Base-by-base conservation (phyloP, 2,888 invertebrate genomes). In the Meganola albula region DNA sequence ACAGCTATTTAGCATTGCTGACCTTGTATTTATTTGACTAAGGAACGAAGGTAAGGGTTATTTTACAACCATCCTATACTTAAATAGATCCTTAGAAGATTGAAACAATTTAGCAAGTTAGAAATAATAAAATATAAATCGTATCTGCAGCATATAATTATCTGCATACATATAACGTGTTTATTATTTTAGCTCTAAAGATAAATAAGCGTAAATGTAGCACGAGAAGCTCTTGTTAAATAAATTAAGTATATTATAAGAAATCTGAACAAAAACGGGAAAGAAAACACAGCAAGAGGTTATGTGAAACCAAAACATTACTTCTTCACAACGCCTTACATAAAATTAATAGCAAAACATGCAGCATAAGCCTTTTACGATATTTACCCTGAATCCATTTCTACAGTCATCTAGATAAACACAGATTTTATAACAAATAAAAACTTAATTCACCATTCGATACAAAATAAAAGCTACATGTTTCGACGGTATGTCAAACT, bases 381-480 rank as follows among this genome's bases (percentile, higher is more conserved):
- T 80, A 82, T 61, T 83, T 82, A 85, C 85, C 85, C 80, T 28
- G 73, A 39, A 51, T 84, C 82, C 85, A 85, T 85, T 52, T 74
- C 63, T 65, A 66, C 57, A 53, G 68, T 66, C 72, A 74, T 74
- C 60, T 72, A 69, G 42, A 48, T 41, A 34, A 42, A 37, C 64
- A 66, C 69, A 40, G 51, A 49, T 53, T n/a, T 56, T 57, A 55
- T 47, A 57, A 62, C 63, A 63, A 44, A 70, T 65, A 40, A 63
- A 68, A n/a, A 68, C 72, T 60, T 63, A 73, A 72, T 73, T 74
- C 65, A 68, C 74, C 50, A 68, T 59, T 35, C 66, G 69, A 68
- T 71, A 75, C 59, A 72, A 75, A 78, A 77, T 77, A 80, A 77
- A 78, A 78, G 74, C 85, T 83, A 84, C 83, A 85, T 84, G 76